These are phyloP conservation scores for Oreochromis tanganicae DNA, from an alignment of 2,113 vertebrate species.

Conservation along the genomic window DNA sequence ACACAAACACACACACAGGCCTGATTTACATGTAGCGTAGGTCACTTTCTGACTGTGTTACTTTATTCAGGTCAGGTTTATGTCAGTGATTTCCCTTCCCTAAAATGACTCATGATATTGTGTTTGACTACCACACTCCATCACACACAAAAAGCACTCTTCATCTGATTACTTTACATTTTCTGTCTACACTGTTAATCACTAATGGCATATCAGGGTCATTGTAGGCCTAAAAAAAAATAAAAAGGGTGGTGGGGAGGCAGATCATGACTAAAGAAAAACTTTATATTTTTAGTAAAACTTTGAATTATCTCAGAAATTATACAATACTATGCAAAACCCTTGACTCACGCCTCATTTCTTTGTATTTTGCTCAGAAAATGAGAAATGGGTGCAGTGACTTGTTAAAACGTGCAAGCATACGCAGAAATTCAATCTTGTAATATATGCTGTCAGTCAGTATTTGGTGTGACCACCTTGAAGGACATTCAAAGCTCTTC, in stretches of 20 bases:
- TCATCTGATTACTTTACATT: not conserved
- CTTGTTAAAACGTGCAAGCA: not conserved
- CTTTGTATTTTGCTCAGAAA: not conserved
- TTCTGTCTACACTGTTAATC: not conserved
- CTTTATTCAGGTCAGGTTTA: not conserved
- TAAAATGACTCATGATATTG: not conserved
- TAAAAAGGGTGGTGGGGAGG: not conserved
- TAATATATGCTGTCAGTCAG: not conserved
- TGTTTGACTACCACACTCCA: not conserved
- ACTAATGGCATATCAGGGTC: not conserved
- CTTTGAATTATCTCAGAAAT: not conserved
- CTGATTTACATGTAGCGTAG: not conserved
- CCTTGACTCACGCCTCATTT: not conserved
- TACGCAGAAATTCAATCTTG: not conserved
- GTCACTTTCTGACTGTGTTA: not conserved
- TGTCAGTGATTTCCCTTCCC: not conserved
- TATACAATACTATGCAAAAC: not conserved
- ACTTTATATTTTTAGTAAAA: not conserved
- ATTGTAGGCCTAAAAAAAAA: not conserved
- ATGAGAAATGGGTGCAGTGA: not conserved
- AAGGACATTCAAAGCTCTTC: not conserved
- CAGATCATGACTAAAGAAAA: not conserved
- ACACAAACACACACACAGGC: not conserved
- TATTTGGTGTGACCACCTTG: not conserved
- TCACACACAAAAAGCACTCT: not conserved